Evolutionary conservation across 2,888 invertebrate genomes (phyloP).

Genomic region (Lysandra coridon): DNA sequence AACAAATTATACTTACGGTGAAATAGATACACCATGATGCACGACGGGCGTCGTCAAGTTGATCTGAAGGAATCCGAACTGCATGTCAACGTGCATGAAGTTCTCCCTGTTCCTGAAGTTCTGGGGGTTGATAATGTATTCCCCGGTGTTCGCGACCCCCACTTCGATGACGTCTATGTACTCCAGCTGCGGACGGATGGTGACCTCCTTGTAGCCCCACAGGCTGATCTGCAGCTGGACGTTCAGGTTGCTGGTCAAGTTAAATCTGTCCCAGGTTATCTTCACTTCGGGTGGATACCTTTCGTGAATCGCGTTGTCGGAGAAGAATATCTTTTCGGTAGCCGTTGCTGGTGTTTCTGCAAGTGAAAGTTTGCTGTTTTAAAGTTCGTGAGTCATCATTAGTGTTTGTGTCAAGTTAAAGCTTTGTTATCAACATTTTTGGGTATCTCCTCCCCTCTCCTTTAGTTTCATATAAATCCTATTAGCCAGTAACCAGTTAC

Average conservation of each 20-base stretch:
- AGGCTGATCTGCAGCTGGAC: conserved; percentile 89
- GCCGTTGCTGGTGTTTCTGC: conserved; percentile 94
- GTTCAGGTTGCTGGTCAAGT: conserved; percentile 90
- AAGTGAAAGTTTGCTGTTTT: background rate
- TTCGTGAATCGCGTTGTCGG: conserved; percentile 86
- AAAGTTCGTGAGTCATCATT: too few species aligned
- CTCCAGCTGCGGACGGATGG: conserved; percentile 88
- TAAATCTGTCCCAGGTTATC: conserved; percentile 91
- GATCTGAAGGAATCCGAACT: conserved; percentile 93
- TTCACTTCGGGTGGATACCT: conserved; percentile 86
- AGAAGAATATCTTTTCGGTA: conserved; percentile 91
- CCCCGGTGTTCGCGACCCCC: conserved; percentile 84
- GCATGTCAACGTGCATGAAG: conserved; percentile 84
- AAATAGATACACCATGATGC: conserved; percentile 82
- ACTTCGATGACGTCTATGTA: conserved; percentile 89
- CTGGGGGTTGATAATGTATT: conserved; percentile 86
- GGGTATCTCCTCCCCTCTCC: too few species aligned
- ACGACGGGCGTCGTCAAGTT: conserved; percentile 89
- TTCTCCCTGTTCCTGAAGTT: conserved; percentile 86
- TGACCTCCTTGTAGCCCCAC: conserved; percentile 94
- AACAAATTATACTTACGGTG: conserved; percentile 84
- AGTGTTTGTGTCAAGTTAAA: too few species aligned
- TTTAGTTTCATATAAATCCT: too few species aligned
- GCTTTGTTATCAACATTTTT: too few species aligned
- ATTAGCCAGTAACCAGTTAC: conserved; percentile 44